These are phyloP conservation scores for Parapristionchus giblindavisi DNA, from an alignment of 2,888 invertebrate species.

Conservation along the genomic window DNA sequence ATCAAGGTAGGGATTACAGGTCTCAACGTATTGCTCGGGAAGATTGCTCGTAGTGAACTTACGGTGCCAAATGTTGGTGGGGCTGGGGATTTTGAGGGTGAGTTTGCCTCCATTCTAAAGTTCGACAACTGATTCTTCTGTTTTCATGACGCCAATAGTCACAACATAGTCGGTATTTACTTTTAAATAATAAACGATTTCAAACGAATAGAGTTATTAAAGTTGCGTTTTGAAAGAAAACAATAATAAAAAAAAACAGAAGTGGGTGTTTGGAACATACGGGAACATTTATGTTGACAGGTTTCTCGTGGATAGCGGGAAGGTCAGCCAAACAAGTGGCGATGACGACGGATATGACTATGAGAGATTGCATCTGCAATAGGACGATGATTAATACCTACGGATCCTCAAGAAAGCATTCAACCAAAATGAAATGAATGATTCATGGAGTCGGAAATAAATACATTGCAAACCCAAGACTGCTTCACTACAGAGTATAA, in stretches of 20 bases:
- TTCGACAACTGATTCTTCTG: not conserved
- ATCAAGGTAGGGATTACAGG: conserved; percentile 34
- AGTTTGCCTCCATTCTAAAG: conserved; percentile 24
- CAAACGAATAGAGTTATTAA: not conserved
- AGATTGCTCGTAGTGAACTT: too few species aligned
- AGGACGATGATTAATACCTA: too few species aligned
- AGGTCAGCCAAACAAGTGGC: conserved; percentile 26
- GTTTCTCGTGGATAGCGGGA: conserved; percentile 33
- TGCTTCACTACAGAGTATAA: too few species aligned
- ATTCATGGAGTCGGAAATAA: too few species aligned
- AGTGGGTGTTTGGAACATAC: not conserved
- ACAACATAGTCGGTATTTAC: too few species aligned
- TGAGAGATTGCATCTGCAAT: conserved; percentile 16
- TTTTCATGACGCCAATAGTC: not conserved
- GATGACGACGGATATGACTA: conserved; percentile 16
- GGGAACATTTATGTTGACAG: not conserved
- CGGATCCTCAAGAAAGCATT: too few species aligned
- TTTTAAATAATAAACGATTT: not conserved
- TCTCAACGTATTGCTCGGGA: conserved; percentile 34
- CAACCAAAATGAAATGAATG: too few species aligned
- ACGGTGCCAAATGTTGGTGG: conserved; percentile 35
- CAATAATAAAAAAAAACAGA: too few species aligned
- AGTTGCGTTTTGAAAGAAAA: too few species aligned
- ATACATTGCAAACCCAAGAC: too few species aligned
- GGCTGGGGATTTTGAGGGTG: conserved; percentile 5